A percentile compares a stretch with the other conserved stretches of the same genome.
Conservation (phyloP, 2,113 vertebrate species). For the Bubalus kerabau region DNA sequence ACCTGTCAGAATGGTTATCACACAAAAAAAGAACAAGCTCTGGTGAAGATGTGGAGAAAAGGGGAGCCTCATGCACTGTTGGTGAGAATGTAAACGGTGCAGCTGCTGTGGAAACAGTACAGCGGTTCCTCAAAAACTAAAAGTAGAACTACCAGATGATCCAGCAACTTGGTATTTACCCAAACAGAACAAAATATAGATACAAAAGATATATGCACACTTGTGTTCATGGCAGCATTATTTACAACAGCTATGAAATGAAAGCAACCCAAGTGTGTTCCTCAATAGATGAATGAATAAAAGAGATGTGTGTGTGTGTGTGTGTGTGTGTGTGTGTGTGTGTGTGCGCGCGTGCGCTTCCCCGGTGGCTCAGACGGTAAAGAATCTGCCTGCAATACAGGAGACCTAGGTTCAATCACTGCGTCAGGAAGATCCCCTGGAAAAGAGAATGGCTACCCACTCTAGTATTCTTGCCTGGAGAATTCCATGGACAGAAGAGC, state of each 20-base stretch:
- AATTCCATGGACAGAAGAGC: not conserved
- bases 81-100: not conserved
- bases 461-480: not conserved
- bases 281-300: not conserved
- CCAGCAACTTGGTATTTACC: not conserved
- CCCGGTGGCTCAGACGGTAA: accelerated
- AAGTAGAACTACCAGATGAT: not conserved
- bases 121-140: not conserved
- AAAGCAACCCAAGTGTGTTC: not conserved
- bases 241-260: not conserved
- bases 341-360: accelerated
- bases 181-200: not conserved
- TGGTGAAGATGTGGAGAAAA: not conserved
- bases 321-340: too few species aligned
- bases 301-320: not conserved
- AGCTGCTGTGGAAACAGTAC: not conserved
- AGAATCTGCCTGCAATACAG: not conserved
- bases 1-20: not conserved
- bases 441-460: not conserved
- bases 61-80: not conserved
- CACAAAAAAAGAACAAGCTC: not conserved
- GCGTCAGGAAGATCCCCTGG: not conserved
- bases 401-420: not conserved
- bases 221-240: not conserved
- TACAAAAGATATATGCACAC: not conserved